Conservation (phyloP, 2,888 invertebrate genomes). For the Nephrotoma appendiculata region DNA sequence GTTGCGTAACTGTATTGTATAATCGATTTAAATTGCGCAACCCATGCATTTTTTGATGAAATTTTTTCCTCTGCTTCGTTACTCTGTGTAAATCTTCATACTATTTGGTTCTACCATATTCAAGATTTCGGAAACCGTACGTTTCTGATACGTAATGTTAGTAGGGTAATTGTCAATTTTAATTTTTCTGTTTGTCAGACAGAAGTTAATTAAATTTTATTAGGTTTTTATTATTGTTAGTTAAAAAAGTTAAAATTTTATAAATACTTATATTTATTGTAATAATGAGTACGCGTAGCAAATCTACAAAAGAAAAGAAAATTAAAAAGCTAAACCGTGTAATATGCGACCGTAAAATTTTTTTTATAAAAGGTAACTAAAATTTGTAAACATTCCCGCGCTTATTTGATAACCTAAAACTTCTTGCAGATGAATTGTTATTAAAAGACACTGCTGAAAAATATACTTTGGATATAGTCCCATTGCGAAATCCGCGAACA, state of each 20-base stretch:
- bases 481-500: slow-evolving; percentile 7
- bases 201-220: neutral
- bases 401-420: neutral
- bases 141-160: too few species aligned
- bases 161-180: neutral
- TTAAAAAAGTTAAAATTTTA: neutral
- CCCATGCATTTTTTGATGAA: too few species aligned
- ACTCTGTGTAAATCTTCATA: too few species aligned
- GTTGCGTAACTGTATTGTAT: too few species aligned
- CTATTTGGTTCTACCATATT: too few species aligned
- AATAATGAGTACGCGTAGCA: neutral
- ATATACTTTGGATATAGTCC: neutral
- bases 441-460: neutral
- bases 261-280: neutral
- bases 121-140: too few species aligned
- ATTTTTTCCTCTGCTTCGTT: too few species aligned
- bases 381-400: neutral
- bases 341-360: neutral
- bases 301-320: neutral
- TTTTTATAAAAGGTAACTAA: neutral
- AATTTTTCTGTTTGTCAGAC: neutral
- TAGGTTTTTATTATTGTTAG: too few species aligned
- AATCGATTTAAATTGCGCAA: too few species aligned
- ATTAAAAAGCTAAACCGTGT: neutral
- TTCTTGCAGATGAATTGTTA: neutral